Base-by-base conservation (phyloP, 1,140 invertebrate species). In the Philaenus spumarius region DNA sequence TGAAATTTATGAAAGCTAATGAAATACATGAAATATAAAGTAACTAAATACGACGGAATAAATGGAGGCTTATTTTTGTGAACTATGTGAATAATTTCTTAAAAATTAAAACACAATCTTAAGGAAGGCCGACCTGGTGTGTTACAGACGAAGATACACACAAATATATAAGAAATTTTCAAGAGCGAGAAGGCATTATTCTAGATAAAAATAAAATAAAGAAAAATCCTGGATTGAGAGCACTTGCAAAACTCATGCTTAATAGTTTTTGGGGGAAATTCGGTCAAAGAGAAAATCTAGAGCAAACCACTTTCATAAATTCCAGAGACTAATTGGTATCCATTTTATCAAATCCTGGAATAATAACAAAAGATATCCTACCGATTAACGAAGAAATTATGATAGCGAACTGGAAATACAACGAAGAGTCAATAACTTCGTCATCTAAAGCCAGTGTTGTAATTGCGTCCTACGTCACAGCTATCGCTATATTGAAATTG, bases 101-200 rank as follows among this genome's bases (percentile, higher is more conserved):
- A 46, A 67, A 70, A 65, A 66, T 69, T 6, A 72, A 73, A 64
- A 67, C 68, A 22, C 64, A 71, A 59, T 59, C 63, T 4, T 65
- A 56, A 30, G 70, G 67, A 1, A 72, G 66, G 66, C 70, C 68
- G 0, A 24, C 48, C 4, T 39, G 61, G 12, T 72, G 67, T 58
- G 39, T 42, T 14, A 65, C 64, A 9, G 60, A 65, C 14, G 62
- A 68, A 37, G 9, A 37, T 9, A 37, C 9, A n/a, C 9, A 9
- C n/a, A n/a, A 9, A n/a, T 37, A 11, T n/a, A 37, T 37, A 37
- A 9, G n/a, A 37, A 37, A 37, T n/a, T 37, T 11, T n/a, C 9
- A 37, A 37, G 35, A 37, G 35, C n/a, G 35, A 11, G 35, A 37
- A 37, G n/a, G n/a, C 9, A 37, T 37, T 37, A 37, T 11, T 11